These are phyloP conservation scores for Linurgus olivaceus DNA, from an alignment of 2,797 vertebrate species.

Conservation along the genomic window DNA sequence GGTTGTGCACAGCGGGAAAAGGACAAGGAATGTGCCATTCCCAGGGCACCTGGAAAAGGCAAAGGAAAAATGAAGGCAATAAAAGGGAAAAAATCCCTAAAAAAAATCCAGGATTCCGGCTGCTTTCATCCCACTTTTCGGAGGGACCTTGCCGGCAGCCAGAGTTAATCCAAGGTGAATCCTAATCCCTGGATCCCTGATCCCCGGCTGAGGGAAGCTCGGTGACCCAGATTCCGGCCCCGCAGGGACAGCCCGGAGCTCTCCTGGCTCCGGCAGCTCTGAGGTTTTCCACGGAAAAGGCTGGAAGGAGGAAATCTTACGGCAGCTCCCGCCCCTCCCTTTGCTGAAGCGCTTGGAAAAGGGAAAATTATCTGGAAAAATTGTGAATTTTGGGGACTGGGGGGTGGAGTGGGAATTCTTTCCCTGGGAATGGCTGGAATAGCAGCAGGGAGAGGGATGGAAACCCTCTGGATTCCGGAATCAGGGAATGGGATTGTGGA, in stretches of 20 bases:
- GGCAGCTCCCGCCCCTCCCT: not conserved
- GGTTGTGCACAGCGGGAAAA: fast-evolving
- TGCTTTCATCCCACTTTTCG: not conserved
- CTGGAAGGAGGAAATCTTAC: not conserved
- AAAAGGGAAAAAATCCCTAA: not conserved
- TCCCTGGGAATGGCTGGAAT: not conserved
- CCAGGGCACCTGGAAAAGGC: not conserved
- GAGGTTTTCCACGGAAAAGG: not conserved
- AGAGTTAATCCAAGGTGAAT: not conserved
- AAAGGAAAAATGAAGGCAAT: not conserved
- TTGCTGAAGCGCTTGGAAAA: fast-evolving
- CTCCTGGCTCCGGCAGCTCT: not conserved
- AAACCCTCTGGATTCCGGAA: fast-evolving
- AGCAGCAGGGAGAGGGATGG: not conserved
- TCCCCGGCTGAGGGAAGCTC: not conserved
- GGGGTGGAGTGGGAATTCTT: not conserved
- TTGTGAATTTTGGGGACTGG: fast-evolving
- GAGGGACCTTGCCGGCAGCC: fast-evolving
- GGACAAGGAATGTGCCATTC: not conserved
- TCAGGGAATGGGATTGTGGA: not conserved
- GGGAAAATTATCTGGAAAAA: not conserved
- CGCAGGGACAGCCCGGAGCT: not conserved
- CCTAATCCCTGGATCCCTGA: not conserved
- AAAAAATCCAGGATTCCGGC: not conserved
- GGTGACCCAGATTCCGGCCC: not conserved